Base-by-base conservation (phyloP, 2,888 invertebrate species). In the Beris morrisii region DNA sequence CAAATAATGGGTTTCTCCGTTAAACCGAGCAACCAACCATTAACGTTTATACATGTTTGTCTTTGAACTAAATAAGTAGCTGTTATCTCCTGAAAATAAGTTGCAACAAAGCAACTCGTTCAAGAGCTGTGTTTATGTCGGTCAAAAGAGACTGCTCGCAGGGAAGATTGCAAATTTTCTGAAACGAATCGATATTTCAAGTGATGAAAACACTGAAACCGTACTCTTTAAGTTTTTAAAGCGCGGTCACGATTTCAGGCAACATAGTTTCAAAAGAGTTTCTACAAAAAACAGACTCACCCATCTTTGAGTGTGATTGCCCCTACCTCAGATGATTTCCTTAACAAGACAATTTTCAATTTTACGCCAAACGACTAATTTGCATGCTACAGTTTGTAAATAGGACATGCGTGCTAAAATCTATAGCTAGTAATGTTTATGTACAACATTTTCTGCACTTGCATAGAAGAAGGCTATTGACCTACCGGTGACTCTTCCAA, bases 401-500 rank as follows among this genome's bases (percentile, higher is more conserved):
- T 61, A 61, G 61, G 61, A 52, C 61, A 61, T 61, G 61, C 61
- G 61, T 61, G 32, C 52, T 61, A 15, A 52, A 61, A 52, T 5
- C 11, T 52, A 32, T 61, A 13, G 11, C 13, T 52, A 31, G 30
- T 11, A 15, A 54, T 30, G 28, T 12, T 31, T 54, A 12, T 32
- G 54, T 31, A 4, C 13, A 7, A 31, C 4, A 31, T 12, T n/a
- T 48, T 11, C 28, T 13, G 13, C 15, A 50, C 15, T 7, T 32
- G 32, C 44, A 44, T 43, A 52, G 31, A 59, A 50, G 9, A 38
- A 61, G 50, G 50, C 50, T 50, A 61, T 61, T 61, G 52, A 61
- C 61, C 61, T 61, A 61, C 61, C 61, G 61, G 61, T 44, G 61
- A 61, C 5, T 61, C 61, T 11, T 61, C 50, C 38, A 61, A 22